Evolutionary conservation across 1,140 invertebrate species (phyloP).

Genomic region (Holotrichia oblita): DNA sequence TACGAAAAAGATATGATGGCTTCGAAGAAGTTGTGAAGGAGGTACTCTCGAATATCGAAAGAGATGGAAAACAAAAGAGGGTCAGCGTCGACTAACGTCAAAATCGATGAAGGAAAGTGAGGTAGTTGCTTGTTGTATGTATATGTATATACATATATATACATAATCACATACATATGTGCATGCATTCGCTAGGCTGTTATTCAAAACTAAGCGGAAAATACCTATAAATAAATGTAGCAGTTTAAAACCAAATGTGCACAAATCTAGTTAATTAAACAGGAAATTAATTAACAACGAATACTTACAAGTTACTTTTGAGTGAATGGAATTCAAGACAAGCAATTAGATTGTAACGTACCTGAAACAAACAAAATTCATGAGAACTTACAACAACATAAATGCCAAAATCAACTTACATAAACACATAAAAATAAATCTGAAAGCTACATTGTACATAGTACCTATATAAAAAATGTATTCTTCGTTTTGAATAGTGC

Average conservation of each 20-base stretch:
- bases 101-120: background rate
- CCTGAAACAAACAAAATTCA: background rate
- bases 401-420: no score
- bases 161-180: background rate
- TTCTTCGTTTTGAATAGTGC: no score
- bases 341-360: background rate
- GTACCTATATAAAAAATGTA: no score
- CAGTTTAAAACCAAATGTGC: no score
- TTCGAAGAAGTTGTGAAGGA: constrained; percentile 28
- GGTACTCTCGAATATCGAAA: constrained; percentile 19
- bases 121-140: background rate
- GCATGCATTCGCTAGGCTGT: background rate
- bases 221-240: no score
- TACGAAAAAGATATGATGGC: background rate
- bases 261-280: no score
- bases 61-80: background rate
- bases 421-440: no score
- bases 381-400: background rate
- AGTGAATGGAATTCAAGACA: no score
- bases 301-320: no score
- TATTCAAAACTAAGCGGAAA: no score
- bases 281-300: no score
- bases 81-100: background rate
- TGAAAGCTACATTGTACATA: no score
- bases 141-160: background rate